Conservation (phyloP, 2,888 invertebrate genomes). For the Lasioglossum pauxillum region DNA sequence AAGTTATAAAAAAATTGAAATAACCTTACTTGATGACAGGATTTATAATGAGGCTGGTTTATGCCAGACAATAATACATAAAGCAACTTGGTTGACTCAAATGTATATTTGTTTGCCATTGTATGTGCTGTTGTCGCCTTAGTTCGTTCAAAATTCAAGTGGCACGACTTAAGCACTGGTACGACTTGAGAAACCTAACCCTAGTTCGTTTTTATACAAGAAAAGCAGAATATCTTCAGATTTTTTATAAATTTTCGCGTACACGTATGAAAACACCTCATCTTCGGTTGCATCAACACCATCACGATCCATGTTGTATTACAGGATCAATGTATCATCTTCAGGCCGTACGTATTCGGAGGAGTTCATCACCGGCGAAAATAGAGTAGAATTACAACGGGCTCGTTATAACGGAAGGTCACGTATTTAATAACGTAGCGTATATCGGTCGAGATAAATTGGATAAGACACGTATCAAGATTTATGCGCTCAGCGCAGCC, state of each 20-base stretch:
- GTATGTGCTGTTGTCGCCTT: too few relatives aligned
- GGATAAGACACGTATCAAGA: slow-evolving; percentile 70
- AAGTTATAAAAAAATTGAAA: too few relatives aligned
- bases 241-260: neutral
- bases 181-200: too few relatives aligned
- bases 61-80: too few relatives aligned
- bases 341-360: slow-evolving; percentile 14
- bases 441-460: slow-evolving; percentile 64
- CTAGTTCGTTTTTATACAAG: neutral
- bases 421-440: slow-evolving; percentile 71
- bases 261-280: neutral
- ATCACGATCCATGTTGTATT: neutral
- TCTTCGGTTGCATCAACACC: neutral
- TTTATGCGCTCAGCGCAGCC: slow-evolving; percentile 62
- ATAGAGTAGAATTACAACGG: slow-evolving; percentile 40
- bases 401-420: slow-evolving; percentile 58
- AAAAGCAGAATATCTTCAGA: neutral
- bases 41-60: too few relatives aligned
- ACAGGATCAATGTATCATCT: neutral
- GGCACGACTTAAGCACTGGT: too few relatives aligned
- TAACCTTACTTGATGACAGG: too few relatives aligned
- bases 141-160: too few relatives aligned
- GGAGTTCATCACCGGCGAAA: slow-evolving; percentile 50
- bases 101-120: too few relatives aligned
- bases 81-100: too few relatives aligned